Conservation (phyloP, 2,888 invertebrate genomes). For the Muschampia plurimacula region DNA sequence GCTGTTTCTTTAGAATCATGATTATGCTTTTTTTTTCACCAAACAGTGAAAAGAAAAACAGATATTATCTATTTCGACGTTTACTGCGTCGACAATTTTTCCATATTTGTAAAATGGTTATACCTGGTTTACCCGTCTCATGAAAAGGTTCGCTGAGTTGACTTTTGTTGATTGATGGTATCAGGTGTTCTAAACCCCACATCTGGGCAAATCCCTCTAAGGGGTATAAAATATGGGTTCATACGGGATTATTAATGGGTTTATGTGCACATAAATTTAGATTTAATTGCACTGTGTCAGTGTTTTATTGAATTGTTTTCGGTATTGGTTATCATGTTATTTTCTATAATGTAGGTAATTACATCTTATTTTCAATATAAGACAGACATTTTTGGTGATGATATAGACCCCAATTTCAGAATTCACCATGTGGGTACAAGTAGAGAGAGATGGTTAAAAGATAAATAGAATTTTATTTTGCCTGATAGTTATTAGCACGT, state of each 20-base stretch:
- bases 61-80: neutral
- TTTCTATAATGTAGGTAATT: neutral
- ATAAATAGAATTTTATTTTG: too few relatives aligned
- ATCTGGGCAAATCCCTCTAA: conserved; percentile 4
- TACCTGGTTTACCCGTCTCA: neutral
- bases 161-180: conserved; percentile 4
- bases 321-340: neutral
- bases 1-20: too few relatives aligned
- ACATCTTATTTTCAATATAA: neutral
- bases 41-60: neutral
- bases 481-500: too few relatives aligned
- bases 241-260: conserved; percentile 1
- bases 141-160: conserved; percentile 1
- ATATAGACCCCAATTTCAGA: too few relatives aligned
- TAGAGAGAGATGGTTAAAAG: too few relatives aligned
- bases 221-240: conserved; percentile 1
- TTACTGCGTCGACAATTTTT: neutral
- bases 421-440: too few relatives aligned
- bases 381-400: too few relatives aligned
- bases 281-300: neutral
- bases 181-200: neutral
- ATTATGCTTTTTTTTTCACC: too few relatives aligned
- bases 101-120: neutral
- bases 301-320: neutral
- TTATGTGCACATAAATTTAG: conserved; percentile 2